Base-by-base conservation (phyloP, 2,888 invertebrate species). In the Volucella inanis region DNA sequence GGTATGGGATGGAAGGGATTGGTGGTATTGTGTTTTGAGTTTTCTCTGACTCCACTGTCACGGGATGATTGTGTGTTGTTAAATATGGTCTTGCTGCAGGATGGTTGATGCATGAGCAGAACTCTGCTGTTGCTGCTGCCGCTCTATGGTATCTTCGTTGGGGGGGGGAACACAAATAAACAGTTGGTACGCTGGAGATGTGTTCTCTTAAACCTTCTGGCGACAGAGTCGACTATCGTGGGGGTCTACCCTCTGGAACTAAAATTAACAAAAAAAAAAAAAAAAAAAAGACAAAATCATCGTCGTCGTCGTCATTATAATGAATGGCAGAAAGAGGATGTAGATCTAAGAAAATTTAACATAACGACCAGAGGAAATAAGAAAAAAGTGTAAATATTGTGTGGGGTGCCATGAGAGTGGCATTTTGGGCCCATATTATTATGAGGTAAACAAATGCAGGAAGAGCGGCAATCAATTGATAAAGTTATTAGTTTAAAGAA, bases 51-150 rank as follows among this genome's bases (percentile, higher is more conserved):
- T 65, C 47, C 70, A 18, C 71, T 54, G 75, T 84, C 75, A 80
- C 64, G 71, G 61, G 71, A 71, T 75, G 59, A 76, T 72, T 64
- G 59, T 79, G 45, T 61, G 67, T 59, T 67, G 61, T 82, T 72
- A 76, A 70, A 80, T 84, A 84, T 75, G 80, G 65, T 65, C 41
- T 71, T 64, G 43, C 50, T 65, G 84, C 43, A 64, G 72, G 18
- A 70, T 70, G 61, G 72, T 72, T 62, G 38, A 54, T 59, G 18
- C n/a, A 61, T 59, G 50, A 76, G 61, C 59, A 64, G 55, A 65
- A 47, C 38, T 55, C 55, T 43, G 39, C 38, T 12, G 54, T 52
- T 45, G 31, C n/a, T 1, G 45, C 8, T 31, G 59, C 15, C 50
- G 15, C 12, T 41, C 15, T 75, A 45, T 67, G 6, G 49, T 49